Base-by-base conservation (phyloP, 2,797 vertebrate genomes). In the Erpetoichthys calabaricus region DNA sequence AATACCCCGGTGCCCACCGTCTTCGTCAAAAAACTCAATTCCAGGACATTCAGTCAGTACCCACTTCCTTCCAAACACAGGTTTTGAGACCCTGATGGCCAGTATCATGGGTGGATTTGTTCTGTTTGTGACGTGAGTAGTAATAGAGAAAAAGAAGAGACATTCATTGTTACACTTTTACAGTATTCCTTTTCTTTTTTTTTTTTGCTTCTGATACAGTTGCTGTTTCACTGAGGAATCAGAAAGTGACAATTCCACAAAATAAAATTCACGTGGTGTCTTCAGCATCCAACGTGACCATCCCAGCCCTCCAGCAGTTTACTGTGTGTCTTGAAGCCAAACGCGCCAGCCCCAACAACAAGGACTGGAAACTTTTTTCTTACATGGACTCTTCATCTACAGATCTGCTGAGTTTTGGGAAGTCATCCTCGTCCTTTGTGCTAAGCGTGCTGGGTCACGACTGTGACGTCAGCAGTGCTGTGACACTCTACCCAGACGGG, bases 181-280 rank as follows among this genome's bases (percentile, higher is more conserved):
- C 25, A 2, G 25, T 25, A 25, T 25, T 25, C 2, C 25, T 25
- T 25, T 25, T 25, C 25, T 25, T 25, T 25, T 25, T 25, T n/a
- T 25, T 25, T 7, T 49, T 49, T 49, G 4, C 8, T 41, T 4
- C 9, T 54, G 7, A 4, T 53, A 42, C 53, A 87, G 85, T 87
- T 45, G 90, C 91, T 0, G 90, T 97, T 62, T 86, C 89, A 3
- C 75, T 98, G 77, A 89, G 90, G 76, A 98, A 95, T 77, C 94
- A 94, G 74, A 97, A 95, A 73, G 87, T 92, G 58, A 59, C 66
- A 45, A 63, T 96, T 44, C 73, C 80, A 4, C 69, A 75, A 5
- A 73, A 65, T 0, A 63, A 67, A 0, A 69, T 76, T 1, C 80
- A 84, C 43, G 51, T 71, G 53, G 73, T 85, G 10, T 71, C 74